Percentiles rank a stretch among this genome's conserved stretches.
Evolutionary conservation across 2,888 invertebrate species (phyloP).

Genomic region (Nipponacmea schrenckii): DNA sequence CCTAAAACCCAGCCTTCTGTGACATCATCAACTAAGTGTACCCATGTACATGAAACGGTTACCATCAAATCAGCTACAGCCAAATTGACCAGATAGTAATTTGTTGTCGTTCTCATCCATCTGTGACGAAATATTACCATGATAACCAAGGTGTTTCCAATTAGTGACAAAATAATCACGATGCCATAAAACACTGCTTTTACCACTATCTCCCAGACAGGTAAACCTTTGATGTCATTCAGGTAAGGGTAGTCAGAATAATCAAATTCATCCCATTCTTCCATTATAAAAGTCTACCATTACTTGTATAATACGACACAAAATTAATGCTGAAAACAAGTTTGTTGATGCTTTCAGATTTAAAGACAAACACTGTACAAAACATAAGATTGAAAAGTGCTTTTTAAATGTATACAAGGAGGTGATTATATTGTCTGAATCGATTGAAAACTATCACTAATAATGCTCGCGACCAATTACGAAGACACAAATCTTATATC

Average conservation of each 20-base stretch:
- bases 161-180: constrained; percentile 24
- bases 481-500: too few species aligned
- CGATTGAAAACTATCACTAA: too few species aligned
- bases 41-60: constrained; percentile 75
- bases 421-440: too few species aligned
- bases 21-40: constrained; percentile 79
- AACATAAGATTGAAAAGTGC: too few species aligned
- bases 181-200: constrained; percentile 25
- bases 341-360: too few species aligned
- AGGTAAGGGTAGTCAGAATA: constrained; percentile 13
- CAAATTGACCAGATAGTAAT: constrained; percentile 49
- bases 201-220: constrained; percentile 26
- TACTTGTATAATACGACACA: too few species aligned
- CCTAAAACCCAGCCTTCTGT: constrained; percentile 82
- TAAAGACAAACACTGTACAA: too few species aligned
- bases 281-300: too few species aligned
- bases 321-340: too few species aligned
- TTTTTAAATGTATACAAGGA: too few species aligned
- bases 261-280: constrained; percentile 1
- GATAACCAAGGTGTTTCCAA: constrained; percentile 32
- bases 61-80: constrained; percentile 44
- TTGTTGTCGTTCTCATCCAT: constrained; percentile 46
- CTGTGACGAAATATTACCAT: constrained; percentile 28
- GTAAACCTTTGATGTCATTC: not conserved
- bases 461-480: too few species aligned